Percentiles rank a stretch among this genome's conserved stretches.
phyloP scores from a whole-genome alignment of 2,888 invertebrate genomes.

The Leptogaster cylindrica region DNA sequence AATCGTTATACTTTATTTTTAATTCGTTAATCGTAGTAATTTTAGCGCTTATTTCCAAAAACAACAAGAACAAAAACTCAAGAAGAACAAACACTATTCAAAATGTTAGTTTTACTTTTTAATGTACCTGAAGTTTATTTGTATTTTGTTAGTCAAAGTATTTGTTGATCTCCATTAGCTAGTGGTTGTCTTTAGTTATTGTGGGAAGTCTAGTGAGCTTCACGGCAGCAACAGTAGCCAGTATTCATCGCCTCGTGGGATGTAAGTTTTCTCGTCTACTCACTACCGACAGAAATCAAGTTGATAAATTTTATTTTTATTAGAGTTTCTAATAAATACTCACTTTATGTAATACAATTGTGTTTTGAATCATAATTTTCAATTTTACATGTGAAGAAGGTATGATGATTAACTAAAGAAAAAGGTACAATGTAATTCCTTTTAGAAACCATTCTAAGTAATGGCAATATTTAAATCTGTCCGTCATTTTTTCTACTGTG shows the following conservation, averaged over 20 bases:
- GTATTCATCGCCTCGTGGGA: neutral
- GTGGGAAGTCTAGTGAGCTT: neutral
- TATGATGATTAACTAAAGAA: too few relatives aligned
- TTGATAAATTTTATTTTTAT: constrained; percentile 38
- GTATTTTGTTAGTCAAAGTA: constrained; percentile 21
- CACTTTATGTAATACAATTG: constrained; percentile 21
- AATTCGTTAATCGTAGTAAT: constrained; percentile 8
- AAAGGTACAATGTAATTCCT: too few relatives aligned
- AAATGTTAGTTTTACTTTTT: constrained; percentile 12
- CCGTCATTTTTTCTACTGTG: too few relatives aligned
- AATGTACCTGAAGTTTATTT: constrained; percentile 36
- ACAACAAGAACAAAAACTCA: too few relatives aligned
- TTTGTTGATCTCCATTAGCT: constrained; percentile 8
- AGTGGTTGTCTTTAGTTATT: constrained; percentile 10
- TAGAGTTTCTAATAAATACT: constrained; percentile 40
- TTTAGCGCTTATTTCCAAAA: neutral
- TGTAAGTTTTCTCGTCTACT: constrained; percentile 12
- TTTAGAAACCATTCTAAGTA: too few relatives aligned
- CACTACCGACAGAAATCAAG: constrained; percentile 18
- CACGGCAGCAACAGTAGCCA: neutral
- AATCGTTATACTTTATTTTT: too few relatives aligned
- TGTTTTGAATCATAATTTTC: neutral
- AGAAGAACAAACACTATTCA: too few relatives aligned
- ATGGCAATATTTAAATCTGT: too few relatives aligned
- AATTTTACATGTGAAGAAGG: neutral